These are phyloP conservation scores for Tinamus major DNA, from an alignment of 2,797 vertebrate genomes.

Conservation along the genomic window DNA sequence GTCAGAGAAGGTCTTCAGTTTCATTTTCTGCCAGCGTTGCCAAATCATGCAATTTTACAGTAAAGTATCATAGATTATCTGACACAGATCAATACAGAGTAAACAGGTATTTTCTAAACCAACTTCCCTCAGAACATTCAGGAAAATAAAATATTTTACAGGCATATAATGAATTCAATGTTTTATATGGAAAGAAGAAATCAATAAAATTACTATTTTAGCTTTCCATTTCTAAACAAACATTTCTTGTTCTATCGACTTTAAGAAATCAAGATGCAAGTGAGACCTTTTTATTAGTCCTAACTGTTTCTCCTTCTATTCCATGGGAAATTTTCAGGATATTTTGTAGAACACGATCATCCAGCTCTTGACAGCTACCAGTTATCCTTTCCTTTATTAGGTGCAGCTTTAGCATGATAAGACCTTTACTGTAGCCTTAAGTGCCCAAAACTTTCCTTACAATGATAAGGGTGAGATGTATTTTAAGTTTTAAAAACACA, in stretches of 20 bases:
- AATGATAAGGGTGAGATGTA: too few relatives aligned
- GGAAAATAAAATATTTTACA: not conserved
- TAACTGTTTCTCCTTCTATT: slow-evolving; percentile 21
- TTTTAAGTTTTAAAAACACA: not conserved
- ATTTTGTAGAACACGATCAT: not conserved
- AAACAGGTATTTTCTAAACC: not conserved
- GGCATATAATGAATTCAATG: not conserved
- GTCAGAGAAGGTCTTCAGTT: not conserved
- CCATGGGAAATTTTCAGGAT: not conserved
- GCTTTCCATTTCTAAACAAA: not conserved
- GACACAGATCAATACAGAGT: not conserved
- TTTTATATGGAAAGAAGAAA: not conserved
- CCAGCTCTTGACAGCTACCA: not conserved
- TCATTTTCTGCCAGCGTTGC: not conserved
- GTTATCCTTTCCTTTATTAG: slow-evolving; percentile 19
- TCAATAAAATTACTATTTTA: not conserved
- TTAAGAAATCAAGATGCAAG: slow-evolving; percentile 11
- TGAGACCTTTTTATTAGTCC: not conserved
- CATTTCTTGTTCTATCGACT: not conserved
- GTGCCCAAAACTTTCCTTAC: too few relatives aligned
- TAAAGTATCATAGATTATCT: not conserved
- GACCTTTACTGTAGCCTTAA: not conserved
- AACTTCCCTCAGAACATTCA: not conserved
- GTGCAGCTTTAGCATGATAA: not conserved
- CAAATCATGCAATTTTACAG: not conserved